phyloP scores from a whole-genome alignment of 2,113 vertebrate species.

The Delphinus delphis region DNA sequence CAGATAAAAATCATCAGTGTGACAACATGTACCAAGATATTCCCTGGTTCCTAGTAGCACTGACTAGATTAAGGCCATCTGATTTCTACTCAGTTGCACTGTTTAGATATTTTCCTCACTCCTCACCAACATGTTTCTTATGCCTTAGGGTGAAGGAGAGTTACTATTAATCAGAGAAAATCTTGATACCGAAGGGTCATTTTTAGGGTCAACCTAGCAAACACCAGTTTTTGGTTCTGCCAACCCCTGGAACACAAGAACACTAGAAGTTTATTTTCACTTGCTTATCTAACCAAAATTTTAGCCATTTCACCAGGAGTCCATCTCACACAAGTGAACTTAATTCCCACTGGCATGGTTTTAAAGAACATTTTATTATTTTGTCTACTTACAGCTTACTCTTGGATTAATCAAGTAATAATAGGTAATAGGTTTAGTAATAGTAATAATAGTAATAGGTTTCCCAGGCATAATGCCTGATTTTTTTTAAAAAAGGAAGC shows the following conservation, averaged over 20 bases:
- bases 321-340: background rate
- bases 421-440: too few relatives aligned
- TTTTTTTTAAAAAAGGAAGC: fast-evolving
- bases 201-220: background rate
- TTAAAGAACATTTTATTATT: background rate
- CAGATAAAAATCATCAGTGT: background rate
- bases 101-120: background rate
- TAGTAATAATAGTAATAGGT: background rate
- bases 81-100: background rate
- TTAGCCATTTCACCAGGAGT: background rate
- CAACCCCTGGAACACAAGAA: background rate
- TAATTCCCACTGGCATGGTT: background rate
- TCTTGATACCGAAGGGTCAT: background rate
- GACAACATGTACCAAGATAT: background rate
- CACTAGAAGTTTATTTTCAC: background rate
- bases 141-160: background rate
- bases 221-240: background rate
- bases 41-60: background rate
- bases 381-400: background rate
- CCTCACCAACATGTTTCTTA: background rate
- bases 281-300: background rate
- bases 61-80: background rate
- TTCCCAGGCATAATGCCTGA: background rate
- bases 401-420: background rate
- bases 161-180: background rate